phyloP scores from a whole-genome alignment of 2,888 invertebrate genomes.

The Baronia brevicornis region DNA sequence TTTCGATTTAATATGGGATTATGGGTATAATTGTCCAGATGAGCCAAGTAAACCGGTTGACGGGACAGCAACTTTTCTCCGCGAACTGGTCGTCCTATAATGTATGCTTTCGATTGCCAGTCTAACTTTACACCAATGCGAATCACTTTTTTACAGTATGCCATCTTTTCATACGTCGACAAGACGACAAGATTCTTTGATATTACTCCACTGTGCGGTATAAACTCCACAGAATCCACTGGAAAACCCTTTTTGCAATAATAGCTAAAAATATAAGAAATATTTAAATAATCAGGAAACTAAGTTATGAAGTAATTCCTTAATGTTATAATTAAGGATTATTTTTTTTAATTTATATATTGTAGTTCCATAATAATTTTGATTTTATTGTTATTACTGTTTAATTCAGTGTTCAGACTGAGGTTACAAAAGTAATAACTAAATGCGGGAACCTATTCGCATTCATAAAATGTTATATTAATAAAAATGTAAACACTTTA shows the following conservation, averaged over 20 bases:
- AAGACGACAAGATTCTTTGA: constrained; percentile 46
- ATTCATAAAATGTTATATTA: too few relatives aligned
- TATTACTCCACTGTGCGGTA: constrained; percentile 39
- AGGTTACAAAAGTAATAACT: too few relatives aligned
- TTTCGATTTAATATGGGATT: constrained; percentile 17
- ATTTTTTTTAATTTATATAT: background rate
- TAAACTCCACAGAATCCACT: constrained; percentile 36
- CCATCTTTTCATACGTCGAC: constrained; percentile 40
- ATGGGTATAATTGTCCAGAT: constrained; percentile 15
- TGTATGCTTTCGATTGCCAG: constrained; percentile 26
- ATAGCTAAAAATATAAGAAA: constrained; percentile 39
- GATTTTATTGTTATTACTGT: too few relatives aligned
- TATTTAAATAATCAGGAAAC: background rate
- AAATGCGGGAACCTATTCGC: too few relatives aligned
- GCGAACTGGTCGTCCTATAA: constrained; percentile 46
- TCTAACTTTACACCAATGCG: constrained; percentile 30
- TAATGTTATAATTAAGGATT: background rate
- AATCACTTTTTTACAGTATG: constrained; percentile 37
- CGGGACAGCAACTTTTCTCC: constrained; percentile 39
- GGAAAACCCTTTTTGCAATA: constrained; percentile 56
- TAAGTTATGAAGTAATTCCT: too few relatives aligned
- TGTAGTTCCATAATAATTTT: too few relatives aligned
- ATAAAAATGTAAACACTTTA: too few relatives aligned
- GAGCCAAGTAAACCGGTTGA: constrained; percentile 36
- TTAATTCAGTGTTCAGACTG: too few relatives aligned